Conservation (phyloP, 2,113 vertebrate genomes). For the Pterophyllum scalare region DNA sequence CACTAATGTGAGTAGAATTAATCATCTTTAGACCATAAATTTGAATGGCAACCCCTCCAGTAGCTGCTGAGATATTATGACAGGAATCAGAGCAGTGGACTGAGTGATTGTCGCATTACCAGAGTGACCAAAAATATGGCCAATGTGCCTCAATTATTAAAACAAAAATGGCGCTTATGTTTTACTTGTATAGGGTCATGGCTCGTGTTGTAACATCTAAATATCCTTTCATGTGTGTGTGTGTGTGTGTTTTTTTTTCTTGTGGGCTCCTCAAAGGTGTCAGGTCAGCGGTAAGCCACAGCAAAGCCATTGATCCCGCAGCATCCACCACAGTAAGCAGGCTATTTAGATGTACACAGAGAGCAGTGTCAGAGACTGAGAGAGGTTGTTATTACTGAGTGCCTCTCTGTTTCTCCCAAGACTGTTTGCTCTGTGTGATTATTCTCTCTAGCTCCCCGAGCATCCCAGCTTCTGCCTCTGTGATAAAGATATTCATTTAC, state of each 20-base stretch:
- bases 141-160: neutral
- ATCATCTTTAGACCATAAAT: neutral
- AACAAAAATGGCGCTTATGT: neutral
- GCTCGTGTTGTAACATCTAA: neutral
- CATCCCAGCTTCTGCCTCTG: constrained; percentile 59
- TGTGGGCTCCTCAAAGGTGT: constrained; percentile 20
- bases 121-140: neutral
- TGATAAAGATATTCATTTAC: constrained; percentile 80
- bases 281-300: constrained; percentile 51
- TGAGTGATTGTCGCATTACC: neutral
- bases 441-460: constrained; percentile 69
- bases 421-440: constrained; percentile 79
- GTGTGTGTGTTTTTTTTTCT: neutral
- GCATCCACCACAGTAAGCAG: constrained; percentile 52
- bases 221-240: neutral
- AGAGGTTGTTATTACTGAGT: constrained; percentile 70
- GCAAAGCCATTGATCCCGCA: constrained; percentile 51
- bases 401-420: constrained; percentile 65
- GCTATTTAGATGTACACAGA: constrained; percentile 64
- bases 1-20: too few relatives aligned
- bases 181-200: neutral
- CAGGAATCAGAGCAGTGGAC: neutral
- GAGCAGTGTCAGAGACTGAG: constrained; percentile 52
- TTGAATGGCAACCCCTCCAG: neutral
- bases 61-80: neutral